These are phyloP conservation scores for Bufo gargarizans DNA, from an alignment of 2,113 vertebrate genomes.

Conservation along the genomic window DNA sequence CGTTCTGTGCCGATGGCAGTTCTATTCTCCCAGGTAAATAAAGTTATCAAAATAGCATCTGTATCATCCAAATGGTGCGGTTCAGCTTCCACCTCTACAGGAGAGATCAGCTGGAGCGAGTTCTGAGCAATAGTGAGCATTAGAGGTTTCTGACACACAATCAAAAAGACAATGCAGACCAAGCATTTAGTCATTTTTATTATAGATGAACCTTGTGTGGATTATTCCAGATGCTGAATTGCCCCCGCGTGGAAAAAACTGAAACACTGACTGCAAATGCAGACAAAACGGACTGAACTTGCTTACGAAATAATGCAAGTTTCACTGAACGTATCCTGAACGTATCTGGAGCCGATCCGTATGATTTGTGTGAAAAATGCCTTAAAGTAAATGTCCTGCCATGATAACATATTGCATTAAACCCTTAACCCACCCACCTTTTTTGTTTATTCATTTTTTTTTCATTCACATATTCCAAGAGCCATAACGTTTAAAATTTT, in stretches of 20 bases:
- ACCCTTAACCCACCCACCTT: too few species aligned
- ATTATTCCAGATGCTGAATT: too few species aligned
- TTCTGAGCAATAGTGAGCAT: neutral
- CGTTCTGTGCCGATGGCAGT: constrained; percentile 25
- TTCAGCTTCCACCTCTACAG: neutral
- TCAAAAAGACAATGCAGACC: neutral
- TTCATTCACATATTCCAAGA: neutral
- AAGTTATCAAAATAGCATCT: constrained; percentile 20
- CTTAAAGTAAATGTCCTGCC: too few species aligned
- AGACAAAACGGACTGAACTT: too few species aligned
- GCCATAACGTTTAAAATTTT: too few species aligned
- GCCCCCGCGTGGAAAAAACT: too few species aligned
- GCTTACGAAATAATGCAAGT: too few species aligned
- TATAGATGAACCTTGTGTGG: neutral
- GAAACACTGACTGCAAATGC: too few species aligned
- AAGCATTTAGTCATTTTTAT: neutral
- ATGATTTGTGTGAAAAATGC: too few species aligned
- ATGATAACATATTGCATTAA: too few species aligned
- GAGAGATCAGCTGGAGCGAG: constrained; percentile 11
- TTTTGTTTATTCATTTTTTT: neutral
- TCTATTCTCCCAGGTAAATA: constrained; percentile 37
- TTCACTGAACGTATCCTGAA: too few species aligned
- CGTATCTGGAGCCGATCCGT: too few species aligned
- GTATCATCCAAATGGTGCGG: neutral
- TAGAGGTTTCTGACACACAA: neutral